These are phyloP conservation scores for Drosophila monieri DNA, from an alignment of 2,888 invertebrate species.

Conservation along the genomic window DNA sequence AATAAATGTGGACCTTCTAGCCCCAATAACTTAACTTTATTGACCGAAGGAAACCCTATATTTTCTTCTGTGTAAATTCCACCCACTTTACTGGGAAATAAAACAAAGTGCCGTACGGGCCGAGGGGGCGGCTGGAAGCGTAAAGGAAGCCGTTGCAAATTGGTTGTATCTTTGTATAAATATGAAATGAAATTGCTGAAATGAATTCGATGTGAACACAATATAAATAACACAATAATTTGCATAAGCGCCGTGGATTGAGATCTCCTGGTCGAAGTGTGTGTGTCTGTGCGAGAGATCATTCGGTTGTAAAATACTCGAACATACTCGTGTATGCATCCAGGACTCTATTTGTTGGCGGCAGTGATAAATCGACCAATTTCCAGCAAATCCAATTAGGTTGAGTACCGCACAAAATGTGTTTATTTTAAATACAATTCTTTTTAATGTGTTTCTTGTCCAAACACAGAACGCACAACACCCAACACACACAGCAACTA, in stretches of 20 bases:
- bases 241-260: conserved; percentile 37
- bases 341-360: not conserved
- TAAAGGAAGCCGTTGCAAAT: conserved; percentile 31
- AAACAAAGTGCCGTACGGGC: conserved; percentile 49
- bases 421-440: conserved; percentile 33
- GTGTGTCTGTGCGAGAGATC: conserved; percentile 12
- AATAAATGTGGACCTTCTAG: too few species aligned
- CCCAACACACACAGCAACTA: not conserved
- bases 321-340: not conserved
- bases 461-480: conserved; percentile 10
- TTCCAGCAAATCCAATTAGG: conserved; percentile 51
- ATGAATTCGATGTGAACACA: conserved; percentile 37
- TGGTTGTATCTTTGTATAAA: conserved; percentile 32
- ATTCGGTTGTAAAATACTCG: conserved; percentile 29
- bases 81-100: conserved; percentile 64
- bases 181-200: conserved; percentile 39
- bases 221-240: conserved; percentile 42
- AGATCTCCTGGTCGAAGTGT: conserved; percentile 22
- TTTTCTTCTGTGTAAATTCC: conserved; percentile 11
- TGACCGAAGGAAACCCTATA: too few species aligned
- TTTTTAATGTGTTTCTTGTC: conserved; percentile 39
- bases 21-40: too few species aligned
- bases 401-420: conserved; percentile 13
- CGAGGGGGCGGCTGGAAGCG: conserved; percentile 18
- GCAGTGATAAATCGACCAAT: conserved; percentile 43